These are phyloP conservation scores for Holacanthus passer DNA, from an alignment of 2,113 vertebrate species.

Conservation along the genomic window DNA sequence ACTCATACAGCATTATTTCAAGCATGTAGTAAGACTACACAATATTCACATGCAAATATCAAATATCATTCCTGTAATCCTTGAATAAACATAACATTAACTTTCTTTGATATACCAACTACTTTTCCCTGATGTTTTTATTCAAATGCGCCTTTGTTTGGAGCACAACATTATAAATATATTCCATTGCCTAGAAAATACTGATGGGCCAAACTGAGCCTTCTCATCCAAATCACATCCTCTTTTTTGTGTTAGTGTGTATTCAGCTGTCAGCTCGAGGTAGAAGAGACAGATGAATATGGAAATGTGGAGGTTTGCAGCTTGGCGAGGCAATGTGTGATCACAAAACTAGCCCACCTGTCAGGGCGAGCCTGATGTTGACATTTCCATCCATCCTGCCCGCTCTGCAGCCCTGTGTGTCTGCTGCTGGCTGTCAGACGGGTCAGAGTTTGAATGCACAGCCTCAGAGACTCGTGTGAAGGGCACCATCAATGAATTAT, in stretches of 20 bases:
- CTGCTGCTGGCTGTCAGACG: slow-evolving; percentile 47
- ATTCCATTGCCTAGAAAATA: slow-evolving; percentile 7
- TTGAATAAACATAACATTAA: background rate
- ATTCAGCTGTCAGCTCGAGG: slow-evolving; percentile 57
- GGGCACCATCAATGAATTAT: slow-evolving; percentile 70
- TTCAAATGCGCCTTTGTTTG: slow-evolving; percentile 23
- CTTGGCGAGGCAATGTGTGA: slow-evolving; percentile 17
- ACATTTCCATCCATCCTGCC: slow-evolving; percentile 63
- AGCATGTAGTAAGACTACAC: background rate
- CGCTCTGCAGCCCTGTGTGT: slow-evolving; percentile 22
- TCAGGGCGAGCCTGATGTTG: slow-evolving; percentile 56
- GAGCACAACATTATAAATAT: background rate
- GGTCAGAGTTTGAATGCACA: slow-evolving; percentile 53
- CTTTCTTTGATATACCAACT: background rate
- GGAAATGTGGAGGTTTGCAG: slow-evolving; percentile 15
- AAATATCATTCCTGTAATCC: background rate
- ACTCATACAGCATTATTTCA: background rate
- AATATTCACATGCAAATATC: background rate
- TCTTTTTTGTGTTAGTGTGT: slow-evolving; percentile 5
- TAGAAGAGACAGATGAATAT: slow-evolving; percentile 53
- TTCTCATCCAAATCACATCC: slow-evolving; percentile 28
- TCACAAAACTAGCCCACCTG: slow-evolving; percentile 48
- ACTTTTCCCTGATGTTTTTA: background rate
- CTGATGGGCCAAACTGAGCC: background rate
- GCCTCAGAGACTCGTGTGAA: slow-evolving; percentile 58